phyloP scores from a whole-genome alignment of 2,113 vertebrate species.

The Patagioenas fasciata region DNA sequence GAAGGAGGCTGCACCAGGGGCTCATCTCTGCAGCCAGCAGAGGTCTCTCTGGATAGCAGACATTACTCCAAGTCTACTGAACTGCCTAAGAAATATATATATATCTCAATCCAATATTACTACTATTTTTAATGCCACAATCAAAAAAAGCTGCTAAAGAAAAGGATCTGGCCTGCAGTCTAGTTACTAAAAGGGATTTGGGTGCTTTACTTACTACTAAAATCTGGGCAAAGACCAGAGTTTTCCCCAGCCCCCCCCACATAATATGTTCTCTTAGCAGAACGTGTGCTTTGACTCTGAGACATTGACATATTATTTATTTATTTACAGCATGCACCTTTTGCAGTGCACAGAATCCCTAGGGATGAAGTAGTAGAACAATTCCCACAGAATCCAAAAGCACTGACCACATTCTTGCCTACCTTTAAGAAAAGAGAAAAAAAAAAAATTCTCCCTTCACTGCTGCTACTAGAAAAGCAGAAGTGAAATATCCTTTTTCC shows the following conservation, averaged over 20 bases:
- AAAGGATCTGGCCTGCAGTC: neutral
- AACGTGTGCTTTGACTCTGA: neutral
- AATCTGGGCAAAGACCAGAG: neutral
- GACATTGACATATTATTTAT: neutral
- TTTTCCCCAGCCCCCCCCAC: neutral
- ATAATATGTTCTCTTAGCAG: neutral
- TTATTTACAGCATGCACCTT: neutral
- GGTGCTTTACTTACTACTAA: neutral
- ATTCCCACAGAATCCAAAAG: slow-evolving; percentile 27
- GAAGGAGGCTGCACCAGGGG: neutral
- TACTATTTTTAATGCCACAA: neutral
- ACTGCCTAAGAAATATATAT: neutral
- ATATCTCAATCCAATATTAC: neutral
- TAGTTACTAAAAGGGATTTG: slow-evolving; percentile 4
- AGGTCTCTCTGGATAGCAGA: neutral
- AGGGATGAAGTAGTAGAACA: neutral
- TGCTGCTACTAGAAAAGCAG: neutral
- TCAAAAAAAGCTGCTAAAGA: neutral
- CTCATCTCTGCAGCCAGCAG: too few relatives aligned
- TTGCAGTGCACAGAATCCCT: neutral
- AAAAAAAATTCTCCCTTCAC: neutral
- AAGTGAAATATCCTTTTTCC: slow-evolving; percentile 61
- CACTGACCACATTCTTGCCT: neutral
- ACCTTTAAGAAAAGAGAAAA: neutral
- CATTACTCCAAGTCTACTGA: neutral